Evolutionary conservation across 2,113 vertebrate genomes (phyloP).

Genomic region (Hystrix cristata): DNA sequence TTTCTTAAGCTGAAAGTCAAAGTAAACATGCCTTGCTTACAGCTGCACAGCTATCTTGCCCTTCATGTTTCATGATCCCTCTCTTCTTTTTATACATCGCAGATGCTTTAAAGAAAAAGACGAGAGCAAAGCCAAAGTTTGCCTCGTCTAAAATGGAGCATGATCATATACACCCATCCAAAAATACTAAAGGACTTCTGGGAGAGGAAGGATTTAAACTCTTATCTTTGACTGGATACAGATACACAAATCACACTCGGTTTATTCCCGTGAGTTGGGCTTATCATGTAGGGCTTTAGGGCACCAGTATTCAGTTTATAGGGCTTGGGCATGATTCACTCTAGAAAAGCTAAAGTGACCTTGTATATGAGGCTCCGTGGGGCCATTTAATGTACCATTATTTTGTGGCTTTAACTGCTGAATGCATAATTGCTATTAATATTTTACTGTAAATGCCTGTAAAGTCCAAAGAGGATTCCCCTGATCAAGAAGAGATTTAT

Average conservation of each 20-base stretch:
- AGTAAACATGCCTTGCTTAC: neutral
- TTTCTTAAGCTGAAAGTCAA: neutral
- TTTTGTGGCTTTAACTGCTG: neutral
- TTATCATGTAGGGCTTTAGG: neutral
- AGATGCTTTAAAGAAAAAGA: constrained; percentile 31
- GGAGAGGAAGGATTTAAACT: neutral
- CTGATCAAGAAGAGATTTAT: neutral
- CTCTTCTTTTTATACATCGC: neutral
- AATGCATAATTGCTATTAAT: neutral
- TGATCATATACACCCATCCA: neutral
- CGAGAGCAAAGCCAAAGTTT: neutral
- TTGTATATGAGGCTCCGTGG: neutral
- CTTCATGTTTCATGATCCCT: neutral
- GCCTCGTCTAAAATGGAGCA: neutral
- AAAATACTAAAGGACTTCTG: neutral
- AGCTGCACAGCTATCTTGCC: neutral
- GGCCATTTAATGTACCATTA: neutral
- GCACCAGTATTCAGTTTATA: neutral
- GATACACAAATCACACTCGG: neutral
- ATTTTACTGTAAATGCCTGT: neutral
- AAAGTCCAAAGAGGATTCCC: neutral
- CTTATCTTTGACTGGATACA: neutral
- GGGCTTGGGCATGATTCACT: neutral
- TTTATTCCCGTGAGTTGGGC: neutral
- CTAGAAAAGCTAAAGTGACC: neutral